Evolutionary conservation across 1,140 invertebrate species (phyloP), one percentile per base, ranked within the genome.

Genomic region (Anadara kagoshimensis): DNA sequence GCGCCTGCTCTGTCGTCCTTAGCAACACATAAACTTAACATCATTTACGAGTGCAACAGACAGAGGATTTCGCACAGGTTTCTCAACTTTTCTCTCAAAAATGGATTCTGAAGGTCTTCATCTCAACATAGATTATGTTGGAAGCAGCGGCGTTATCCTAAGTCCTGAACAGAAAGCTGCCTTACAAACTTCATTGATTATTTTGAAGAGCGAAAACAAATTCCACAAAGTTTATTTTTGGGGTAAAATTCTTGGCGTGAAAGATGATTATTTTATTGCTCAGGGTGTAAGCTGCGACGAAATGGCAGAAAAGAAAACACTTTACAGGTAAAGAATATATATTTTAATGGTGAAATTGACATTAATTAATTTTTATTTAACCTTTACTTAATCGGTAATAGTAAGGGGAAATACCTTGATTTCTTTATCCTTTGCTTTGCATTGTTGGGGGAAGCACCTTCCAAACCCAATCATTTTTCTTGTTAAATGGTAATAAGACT

Each of bases 251-350:
- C 63, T 85, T 22, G 89, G 89, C 59, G 79, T 87, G 14, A 88
- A 88, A 78, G 87, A 87, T 71, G 86, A 89, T 68, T 90, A 90
- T 77, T 89, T 83, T 73, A 83, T 90, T 67, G 88, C 87, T 58
- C 87, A 89, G 72, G 89, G 89, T 47, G 78, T 82, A 47, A 80
- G 78, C 56, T 84, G 83, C 74, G 85, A 90, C 78, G 87, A 89
- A 82, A 81, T 89, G 75, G 79, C 73, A n/a, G 82, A 85, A 18
- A 86, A 78, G 54, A 87, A 78, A 78, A 87, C 82, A 57, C 83
- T 88, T 59, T 90, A 90, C 80, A 89, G 89, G 89, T 89, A 81
- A 54, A 43, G 14, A 51, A 26, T 16, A 56, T 53, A 22, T 58
- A 16, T 4, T 18, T 2, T 36, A 3, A 36, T 36, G 29, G 7